A percentile compares a stretch with the other conserved stretches of the same genome.
Conservation (phyloP, 2,888 invertebrate genomes). For the Cryptops parisi region DNA sequence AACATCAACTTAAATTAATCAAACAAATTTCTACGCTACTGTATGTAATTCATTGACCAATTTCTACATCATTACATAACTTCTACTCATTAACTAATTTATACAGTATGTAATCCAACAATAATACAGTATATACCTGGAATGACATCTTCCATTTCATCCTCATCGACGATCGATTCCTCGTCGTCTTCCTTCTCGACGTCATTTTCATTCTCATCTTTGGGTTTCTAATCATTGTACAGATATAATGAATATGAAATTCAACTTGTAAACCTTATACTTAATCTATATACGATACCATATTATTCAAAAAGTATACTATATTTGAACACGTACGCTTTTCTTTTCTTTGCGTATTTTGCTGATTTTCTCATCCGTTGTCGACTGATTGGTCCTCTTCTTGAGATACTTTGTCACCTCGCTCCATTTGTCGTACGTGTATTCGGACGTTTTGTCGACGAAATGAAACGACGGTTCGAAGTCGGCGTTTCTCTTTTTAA, state of each 20-base stretch:
- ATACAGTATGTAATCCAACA: conserved; percentile 37
- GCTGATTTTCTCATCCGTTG: conserved; percentile 71
- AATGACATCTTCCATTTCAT: conserved; percentile 42
- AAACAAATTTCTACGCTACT: no score
- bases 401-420: conserved; percentile 63
- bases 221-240: no score
- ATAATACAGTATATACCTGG: conserved; percentile 58
- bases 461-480: conserved; percentile 72
- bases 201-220: conserved; percentile 30
- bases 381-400: conserved; percentile 60
- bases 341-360: conserved; percentile 40
- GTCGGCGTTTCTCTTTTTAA: conserved; percentile 32
- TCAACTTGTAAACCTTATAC: background rate
- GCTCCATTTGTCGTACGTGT: conserved; percentile 67
- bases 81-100: conserved; percentile 45
- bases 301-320: background rate
- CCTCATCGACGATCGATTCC: background rate
- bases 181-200: conserved; percentile 25
- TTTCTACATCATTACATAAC: no score
- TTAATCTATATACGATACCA: background rate
- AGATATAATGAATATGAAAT: no score
- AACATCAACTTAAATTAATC: no score
- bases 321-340: background rate
- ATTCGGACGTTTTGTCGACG: conserved; percentile 58
- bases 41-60: no score